Percentiles rank a stretch among this genome's conserved stretches.
Conservation (phyloP, 2,797 vertebrate genomes). For the Rhinoraja longicauda region DNA sequence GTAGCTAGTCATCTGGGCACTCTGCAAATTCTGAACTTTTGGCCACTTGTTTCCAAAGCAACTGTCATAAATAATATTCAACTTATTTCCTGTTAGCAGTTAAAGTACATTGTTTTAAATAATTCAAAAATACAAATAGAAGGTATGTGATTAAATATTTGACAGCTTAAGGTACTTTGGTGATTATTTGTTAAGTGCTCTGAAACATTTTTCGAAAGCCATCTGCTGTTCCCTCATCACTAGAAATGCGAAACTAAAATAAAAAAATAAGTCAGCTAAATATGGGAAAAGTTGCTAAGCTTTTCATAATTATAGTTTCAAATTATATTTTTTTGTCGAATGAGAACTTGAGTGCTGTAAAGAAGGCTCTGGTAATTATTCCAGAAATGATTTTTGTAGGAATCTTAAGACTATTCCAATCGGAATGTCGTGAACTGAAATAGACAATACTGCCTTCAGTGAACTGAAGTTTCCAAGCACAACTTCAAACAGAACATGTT, state of each 20-base stretch:
- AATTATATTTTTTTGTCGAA: slow-evolving; percentile 18
- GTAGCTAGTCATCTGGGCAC: slow-evolving; percentile 14
- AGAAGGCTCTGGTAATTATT: not conserved
- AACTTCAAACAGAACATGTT: not conserved
- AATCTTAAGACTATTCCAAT: not conserved
- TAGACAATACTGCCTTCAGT: not conserved
- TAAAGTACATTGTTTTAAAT: not conserved
- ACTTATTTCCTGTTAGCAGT: not conserved
- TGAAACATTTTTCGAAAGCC: not conserved
- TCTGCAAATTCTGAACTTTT: slow-evolving; percentile 23
- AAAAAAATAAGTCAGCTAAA: not conserved
- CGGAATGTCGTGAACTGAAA: not conserved
- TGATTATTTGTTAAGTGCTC: not conserved
- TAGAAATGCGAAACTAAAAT: not conserved
- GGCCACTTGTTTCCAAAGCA: not conserved
- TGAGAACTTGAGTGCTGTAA: not conserved
- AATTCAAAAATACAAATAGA: not conserved
- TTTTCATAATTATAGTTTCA: slow-evolving; percentile 32
- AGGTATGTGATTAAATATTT: not conserved
- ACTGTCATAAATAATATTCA: not conserved
- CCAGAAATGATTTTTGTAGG: not conserved
- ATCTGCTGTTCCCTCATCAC: not conserved
- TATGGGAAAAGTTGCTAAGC: not conserved
- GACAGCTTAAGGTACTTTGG: not conserved
- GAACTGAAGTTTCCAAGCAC: slow-evolving; percentile 13